Base-by-base conservation (phyloP, 2,797 vertebrate species). In the Bufotes viridis region DNA sequence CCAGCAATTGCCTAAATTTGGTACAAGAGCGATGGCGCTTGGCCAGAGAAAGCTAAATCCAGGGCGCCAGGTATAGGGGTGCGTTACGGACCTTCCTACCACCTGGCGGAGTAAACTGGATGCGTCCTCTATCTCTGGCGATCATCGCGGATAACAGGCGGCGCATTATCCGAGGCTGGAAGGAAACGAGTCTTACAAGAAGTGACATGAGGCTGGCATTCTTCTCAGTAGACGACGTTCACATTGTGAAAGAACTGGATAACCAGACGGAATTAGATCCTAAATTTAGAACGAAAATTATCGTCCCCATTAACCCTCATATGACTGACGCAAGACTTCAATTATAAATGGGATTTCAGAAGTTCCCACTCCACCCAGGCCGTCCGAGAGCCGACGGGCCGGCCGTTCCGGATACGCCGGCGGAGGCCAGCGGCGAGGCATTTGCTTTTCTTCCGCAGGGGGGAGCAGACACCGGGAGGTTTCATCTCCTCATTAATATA, bases 211-310 rank as follows among this genome's bases (percentile, higher is more conserved):
- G 34, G 53, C 26, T n/a, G 3, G 82, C 70, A 74, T 49, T 74
- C 17, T 29, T 55, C 15, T 22, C 65, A 55, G 63, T 24, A 60
- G 26, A 60, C 13, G 34, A 26, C 72, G 49, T 76, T 24, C 70
- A 53, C 57, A 86, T 92, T 92, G 79, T 87, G 22, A 90, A 86
- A 85, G 81, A 92, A 90, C 84, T 86, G 74, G 90, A 42, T 87
- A 90, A 79, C 8, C 51, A 53, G 58, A 65, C 49, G 75, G 42
- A 75, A 67, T 83, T 13, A 58, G 29, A 17, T 49, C 24, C 61
- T 88, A 79, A 49, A 67, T 78, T 70, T 79, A 83, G 60, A 79
- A 79, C 34, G 22, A 84, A 76, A 72, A 81, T 85, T 18, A 76
- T 87, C 42, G 69, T 78, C 8, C 58, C 76, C 74, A 70, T 88